Percentiles rank a stretch among this genome's conserved stretches.
Evolutionary conservation across 2,113 vertebrate species (phyloP).

Genomic region (Myxocyprinus asiaticus): DNA sequence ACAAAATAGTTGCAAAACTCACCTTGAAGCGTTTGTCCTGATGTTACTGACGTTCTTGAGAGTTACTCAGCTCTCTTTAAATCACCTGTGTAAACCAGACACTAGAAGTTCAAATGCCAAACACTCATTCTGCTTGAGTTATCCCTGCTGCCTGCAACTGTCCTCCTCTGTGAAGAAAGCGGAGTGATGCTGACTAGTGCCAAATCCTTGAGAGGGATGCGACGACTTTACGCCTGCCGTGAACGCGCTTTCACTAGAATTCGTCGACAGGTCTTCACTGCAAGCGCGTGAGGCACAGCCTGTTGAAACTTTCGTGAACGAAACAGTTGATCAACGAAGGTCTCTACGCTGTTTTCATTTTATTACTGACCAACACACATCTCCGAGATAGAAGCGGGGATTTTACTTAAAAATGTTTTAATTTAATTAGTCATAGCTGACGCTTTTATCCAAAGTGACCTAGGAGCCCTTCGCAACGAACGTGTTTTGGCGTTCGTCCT

Average conservation of each 20-base stretch:
- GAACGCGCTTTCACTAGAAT: conserved; percentile 25
- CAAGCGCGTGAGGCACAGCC: too few species aligned
- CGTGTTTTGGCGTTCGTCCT: too few species aligned
- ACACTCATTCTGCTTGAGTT: neutral
- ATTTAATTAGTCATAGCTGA: too few species aligned
- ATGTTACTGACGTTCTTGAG: neutral
- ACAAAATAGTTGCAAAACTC: neutral
- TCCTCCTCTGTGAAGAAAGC: neutral
- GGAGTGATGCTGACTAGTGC: conserved; percentile 8
- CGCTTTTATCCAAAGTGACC: too few species aligned
- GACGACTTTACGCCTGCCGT: neutral
- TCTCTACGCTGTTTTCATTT: too few species aligned
- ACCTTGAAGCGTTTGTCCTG: conserved; percentile 8
- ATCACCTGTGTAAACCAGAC: too few species aligned
- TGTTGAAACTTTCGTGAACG: too few species aligned
- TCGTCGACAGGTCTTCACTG: neutral
- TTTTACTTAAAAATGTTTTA: too few species aligned
- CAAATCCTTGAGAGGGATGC: conserved; percentile 20
- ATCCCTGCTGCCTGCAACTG: neutral
- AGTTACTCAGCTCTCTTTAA: neutral
- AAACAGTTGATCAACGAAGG: too few species aligned
- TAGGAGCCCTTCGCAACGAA: too few species aligned
- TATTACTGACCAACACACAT: too few species aligned
- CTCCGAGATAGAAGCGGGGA: too few species aligned
- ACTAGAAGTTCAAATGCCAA: neutral